Evolutionary conservation across 2,113 vertebrate genomes (phyloP).

Genomic region (Coptodon bakossiorum): DNA sequence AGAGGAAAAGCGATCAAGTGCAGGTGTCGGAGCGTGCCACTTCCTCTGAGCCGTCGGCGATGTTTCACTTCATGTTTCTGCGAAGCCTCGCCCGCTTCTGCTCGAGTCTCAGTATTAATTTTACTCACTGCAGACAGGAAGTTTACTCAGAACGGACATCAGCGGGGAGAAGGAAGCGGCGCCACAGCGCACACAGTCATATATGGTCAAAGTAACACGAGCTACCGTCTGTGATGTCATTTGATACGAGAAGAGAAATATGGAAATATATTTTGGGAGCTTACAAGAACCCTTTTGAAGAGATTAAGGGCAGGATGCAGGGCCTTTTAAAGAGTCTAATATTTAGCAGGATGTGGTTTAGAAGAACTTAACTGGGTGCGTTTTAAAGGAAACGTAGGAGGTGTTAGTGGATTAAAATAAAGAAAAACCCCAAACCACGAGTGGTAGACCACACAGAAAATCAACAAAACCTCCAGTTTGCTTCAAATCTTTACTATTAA

Average conservation of each 20-base stretch:
- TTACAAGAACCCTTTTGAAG: neutral
- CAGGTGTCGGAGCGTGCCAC: neutral
- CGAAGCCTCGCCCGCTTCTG: fast-evolving
- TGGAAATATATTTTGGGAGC: neutral
- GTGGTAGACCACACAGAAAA: neutral
- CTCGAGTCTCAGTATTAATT: neutral
- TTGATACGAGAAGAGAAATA: fast-evolving
- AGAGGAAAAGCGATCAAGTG: neutral
- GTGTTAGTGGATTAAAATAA: neutral
- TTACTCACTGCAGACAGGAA: neutral
- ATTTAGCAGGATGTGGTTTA: neutral
- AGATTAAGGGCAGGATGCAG: neutral
- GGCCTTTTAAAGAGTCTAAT: neutral
- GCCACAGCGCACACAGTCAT: neutral
- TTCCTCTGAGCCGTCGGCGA: neutral
- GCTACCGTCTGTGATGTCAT: neutral
- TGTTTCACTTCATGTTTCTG: neutral
- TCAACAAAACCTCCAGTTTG: neutral
- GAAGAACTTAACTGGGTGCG: fast-evolving
- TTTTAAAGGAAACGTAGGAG: neutral
- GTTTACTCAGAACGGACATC: neutral
- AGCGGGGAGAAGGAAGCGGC: neutral
- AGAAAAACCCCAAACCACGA: neutral
- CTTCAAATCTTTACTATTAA: neutral
- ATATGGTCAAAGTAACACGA: neutral